Base-by-base conservation (phyloP, 2,888 invertebrate species). In the Eretmocerus hayati region DNA sequence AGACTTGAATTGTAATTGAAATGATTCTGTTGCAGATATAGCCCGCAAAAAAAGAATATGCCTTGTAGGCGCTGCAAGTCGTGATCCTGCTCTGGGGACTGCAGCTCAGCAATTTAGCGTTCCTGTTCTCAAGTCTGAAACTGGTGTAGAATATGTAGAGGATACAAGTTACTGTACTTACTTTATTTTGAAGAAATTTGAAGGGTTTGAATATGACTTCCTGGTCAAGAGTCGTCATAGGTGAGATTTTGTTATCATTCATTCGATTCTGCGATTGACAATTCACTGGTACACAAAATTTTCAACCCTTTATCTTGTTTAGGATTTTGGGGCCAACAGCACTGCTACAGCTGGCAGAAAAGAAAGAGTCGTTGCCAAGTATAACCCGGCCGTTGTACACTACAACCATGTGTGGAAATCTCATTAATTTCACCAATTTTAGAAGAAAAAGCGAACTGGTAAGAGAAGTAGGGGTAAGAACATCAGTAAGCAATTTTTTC, bases 361-460 rank as follows among this genome's bases (percentile, higher is more conserved):
- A 81, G 66, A 76, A 77, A 53, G 84, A 87, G 67, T 78, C 82
- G 59, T 75, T 90, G 60, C 85, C 87, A 42, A 80, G 80, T 60
- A 78, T 82, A 62, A 83, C 83, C 71, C 80, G 92, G 54, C 94
- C 94, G 50, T 79, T 92, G 65, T 94, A 85, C 75, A 90, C 87
- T 71, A 80, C 85, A 64, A 81, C 90, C 50, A 93, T 95, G 92
- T 80, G 83, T 61, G 89, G 90, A 56, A 83, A 89, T 44, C 84
- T 90, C 63, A 83, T 92, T 59, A 92, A 91, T 74, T 92, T 94
- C 74, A 91, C 92, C 51, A 93, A 93, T 51, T 92, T 94, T 73
- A 80, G 90, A 61, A 85, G 85, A 71, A 89, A 88, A 70, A 87
- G 89, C 72, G 89, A 91, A 75, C 76, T 94, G 79, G 93, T 93